Conservation (phyloP, 2,113 vertebrate genomes). For the Osmerus eperlanus region DNA sequence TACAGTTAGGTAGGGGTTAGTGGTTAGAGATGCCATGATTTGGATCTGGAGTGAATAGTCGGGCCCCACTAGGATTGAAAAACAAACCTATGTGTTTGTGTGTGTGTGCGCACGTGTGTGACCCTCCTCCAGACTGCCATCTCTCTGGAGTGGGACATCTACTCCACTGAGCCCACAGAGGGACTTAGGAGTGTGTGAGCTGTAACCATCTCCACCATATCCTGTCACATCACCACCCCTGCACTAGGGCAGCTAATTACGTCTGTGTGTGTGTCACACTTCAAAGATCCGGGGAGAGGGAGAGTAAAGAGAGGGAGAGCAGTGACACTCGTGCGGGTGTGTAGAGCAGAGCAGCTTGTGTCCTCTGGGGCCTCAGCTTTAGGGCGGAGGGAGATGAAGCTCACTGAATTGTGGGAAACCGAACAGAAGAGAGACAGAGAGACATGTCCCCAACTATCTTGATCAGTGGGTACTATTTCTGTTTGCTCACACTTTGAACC, state of each 20-base stretch:
- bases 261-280: constrained; percentile 46
- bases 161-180: not conserved
- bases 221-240: constrained; percentile 64
- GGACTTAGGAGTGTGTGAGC: constrained; percentile 34
- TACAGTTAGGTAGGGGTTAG: no score
- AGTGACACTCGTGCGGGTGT: no score
- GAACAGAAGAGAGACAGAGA: not conserved
- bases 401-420: not conserved
- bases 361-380: not conserved
- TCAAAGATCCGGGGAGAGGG: not conserved
- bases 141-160: not conserved
- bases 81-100: not conserved
- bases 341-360: no score
- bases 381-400: not conserved
- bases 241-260: constrained; percentile 60
- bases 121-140: constrained; percentile 10
- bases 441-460: not conserved
- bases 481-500: no score
- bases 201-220: constrained; percentile 47
- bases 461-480: no score
- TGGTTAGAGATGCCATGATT: no score
- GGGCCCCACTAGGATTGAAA: no score
- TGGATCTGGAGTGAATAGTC: no score
- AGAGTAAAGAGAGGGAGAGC: constrained; percentile 13
- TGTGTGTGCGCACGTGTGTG: not conserved